Percentiles rank a stretch among this genome's conserved stretches.
Evolutionary conservation across 2,888 invertebrate genomes (phyloP).

Genomic region (Hybos culiciformis): DNA sequence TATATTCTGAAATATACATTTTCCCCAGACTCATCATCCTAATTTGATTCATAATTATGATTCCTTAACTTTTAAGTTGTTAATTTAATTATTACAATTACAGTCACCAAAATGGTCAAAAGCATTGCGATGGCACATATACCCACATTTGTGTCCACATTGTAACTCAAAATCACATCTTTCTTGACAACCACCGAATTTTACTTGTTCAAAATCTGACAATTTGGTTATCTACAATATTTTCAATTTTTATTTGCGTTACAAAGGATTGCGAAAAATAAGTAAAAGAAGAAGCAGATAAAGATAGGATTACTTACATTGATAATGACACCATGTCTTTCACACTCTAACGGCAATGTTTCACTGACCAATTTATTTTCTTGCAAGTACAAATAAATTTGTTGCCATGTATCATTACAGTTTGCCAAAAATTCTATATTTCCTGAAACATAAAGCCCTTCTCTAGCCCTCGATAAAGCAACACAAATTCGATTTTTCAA

Average conservation of each 20-base stretch:
- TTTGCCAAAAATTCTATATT: slow-evolving; percentile 47
- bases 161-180: slow-evolving; percentile 6
- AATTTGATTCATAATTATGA: too few relatives aligned
- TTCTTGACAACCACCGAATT: slow-evolving; percentile 11
- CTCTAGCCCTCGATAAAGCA: slow-evolving; percentile 57
- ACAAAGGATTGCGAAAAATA: not conserved
- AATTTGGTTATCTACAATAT: slow-evolving; percentile 7
- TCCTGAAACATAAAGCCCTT: slow-evolving; percentile 58
- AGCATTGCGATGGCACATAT: slow-evolving; percentile 7
- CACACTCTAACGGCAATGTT: slow-evolving; percentile 29
- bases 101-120: slow-evolving; percentile 9
- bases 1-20: too few relatives aligned
- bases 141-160: slow-evolving; percentile 11
- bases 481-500: slow-evolving; percentile 63
- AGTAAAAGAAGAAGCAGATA: not conserved
- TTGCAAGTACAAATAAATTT: slow-evolving; percentile 36
- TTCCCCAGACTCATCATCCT: too few relatives aligned
- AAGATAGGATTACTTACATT: not conserved
- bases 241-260: too few relatives aligned
- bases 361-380: slow-evolving; percentile 41
- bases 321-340: not conserved
- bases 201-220: slow-evolving; percentile 7
- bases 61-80: too few relatives aligned
- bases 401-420: slow-evolving; percentile 43
- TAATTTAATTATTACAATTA: slow-evolving; percentile 4